phyloP scores from a whole-genome alignment of 1,140 invertebrate species.

The Diploscapter pachys region DNA sequence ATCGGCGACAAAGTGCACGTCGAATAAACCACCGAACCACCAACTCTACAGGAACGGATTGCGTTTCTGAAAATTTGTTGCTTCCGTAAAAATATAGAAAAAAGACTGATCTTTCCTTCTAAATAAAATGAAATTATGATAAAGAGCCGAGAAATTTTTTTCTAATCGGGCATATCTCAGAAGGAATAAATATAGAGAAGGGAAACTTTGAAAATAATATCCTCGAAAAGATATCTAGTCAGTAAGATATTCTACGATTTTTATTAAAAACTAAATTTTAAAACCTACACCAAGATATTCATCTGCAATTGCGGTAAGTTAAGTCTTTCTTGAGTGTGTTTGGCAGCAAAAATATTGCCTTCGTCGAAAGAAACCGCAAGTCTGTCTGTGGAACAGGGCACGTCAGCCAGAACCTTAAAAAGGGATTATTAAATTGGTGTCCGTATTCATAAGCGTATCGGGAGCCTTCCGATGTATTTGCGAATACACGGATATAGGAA shows the following conservation, averaged over 20 bases:
- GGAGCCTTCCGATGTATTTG: too few species aligned
- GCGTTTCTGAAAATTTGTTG: constrained; percentile 66
- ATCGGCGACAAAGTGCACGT: constrained; percentile 89
- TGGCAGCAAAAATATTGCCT: constrained; percentile 82
- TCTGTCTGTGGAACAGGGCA: constrained; percentile 91
- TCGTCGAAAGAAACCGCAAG: constrained; percentile 75
- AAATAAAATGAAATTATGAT: neutral
- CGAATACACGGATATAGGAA: too few species aligned
- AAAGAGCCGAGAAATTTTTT: constrained; percentile 1
- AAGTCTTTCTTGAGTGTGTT: constrained; percentile 76
- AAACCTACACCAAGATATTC: constrained; percentile 71
- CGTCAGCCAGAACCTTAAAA: constrained; percentile 74
- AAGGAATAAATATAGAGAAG: constrained; percentile 15
- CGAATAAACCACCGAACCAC: constrained; percentile 87
- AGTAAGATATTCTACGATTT: too few species aligned
- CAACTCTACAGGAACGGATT: constrained; percentile 67
- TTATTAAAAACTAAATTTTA: too few species aligned
- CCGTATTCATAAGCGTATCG: too few species aligned
- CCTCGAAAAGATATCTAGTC: too few species aligned
- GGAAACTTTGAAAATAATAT: constrained; percentile 47
- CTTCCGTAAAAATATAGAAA: neutral
- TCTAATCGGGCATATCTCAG: too few species aligned
- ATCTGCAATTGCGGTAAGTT: constrained; percentile 78
- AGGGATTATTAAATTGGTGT: too few species aligned
- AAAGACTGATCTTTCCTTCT: too few species aligned